Conservation (phyloP, 2,113 vertebrate species). For the Cheilinus undulatus region DNA sequence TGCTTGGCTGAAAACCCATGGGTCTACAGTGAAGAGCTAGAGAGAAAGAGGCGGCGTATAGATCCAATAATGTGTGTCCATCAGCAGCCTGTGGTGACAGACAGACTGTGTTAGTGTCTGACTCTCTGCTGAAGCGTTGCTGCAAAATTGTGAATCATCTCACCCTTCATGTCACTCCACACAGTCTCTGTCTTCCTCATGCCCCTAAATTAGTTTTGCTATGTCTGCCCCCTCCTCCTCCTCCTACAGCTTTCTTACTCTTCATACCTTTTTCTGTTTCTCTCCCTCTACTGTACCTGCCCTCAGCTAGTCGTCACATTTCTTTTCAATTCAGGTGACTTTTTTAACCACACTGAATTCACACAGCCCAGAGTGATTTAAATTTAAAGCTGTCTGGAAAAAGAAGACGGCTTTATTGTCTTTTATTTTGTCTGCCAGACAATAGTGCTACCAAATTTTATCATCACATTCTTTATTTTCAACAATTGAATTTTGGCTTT, state of each 20-base stretch:
- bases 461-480: slow-evolving; percentile 58
- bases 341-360: slow-evolving; percentile 51
- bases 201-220: slow-evolving; percentile 29
- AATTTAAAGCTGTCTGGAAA: slow-evolving; percentile 66
- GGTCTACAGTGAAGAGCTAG: slow-evolving; percentile 66
- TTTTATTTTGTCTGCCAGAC: slow-evolving; percentile 11
- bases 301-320: slow-evolving; percentile 72
- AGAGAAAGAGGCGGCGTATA: slow-evolving; percentile 53
- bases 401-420: slow-evolving; percentile 26
- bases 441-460: slow-evolving; percentile 51
- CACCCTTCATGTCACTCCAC: slow-evolving; percentile 53
- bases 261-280: neutral
- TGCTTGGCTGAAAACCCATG: slow-evolving; percentile 58
- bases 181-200: neutral
- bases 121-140: slow-evolving; percentile 60
- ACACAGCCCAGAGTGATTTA: slow-evolving; percentile 53
- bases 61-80: slow-evolving; percentile 71
- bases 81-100: slow-evolving; percentile 71
- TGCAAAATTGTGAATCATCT: slow-evolving; percentile 76
- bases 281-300: slow-evolving; percentile 29
- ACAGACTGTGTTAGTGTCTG: slow-evolving; percentile 55
- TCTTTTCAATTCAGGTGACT: slow-evolving; percentile 52
- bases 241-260: slow-evolving; percentile 11
- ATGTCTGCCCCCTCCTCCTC: slow-evolving; percentile 26
- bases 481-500: slow-evolving; percentile 57